phyloP scores from a whole-genome alignment of 2,888 invertebrate species.

The Cheilosia pagana region DNA sequence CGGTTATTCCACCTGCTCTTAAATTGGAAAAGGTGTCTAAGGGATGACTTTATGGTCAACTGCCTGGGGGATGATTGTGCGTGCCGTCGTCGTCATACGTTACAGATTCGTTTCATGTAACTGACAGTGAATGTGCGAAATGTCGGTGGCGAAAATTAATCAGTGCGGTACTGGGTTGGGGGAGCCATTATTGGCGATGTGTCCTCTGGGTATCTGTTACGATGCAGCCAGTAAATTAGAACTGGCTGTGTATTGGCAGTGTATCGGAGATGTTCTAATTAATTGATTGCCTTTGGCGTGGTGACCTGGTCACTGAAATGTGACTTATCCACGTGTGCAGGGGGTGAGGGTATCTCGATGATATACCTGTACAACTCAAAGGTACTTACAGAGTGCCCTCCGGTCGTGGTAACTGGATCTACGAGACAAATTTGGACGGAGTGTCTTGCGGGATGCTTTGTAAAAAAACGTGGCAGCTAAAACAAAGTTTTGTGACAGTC shows the following conservation, averaged over 20 bases:
- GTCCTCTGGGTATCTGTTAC: constrained; percentile 45
- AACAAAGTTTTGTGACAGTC: too few species aligned
- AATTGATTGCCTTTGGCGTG: constrained; percentile 55
- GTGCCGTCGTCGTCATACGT: neutral
- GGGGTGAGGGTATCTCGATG: neutral
- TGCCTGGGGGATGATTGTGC: constrained; percentile 5
- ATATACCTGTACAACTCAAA: too few species aligned
- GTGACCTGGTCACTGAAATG: constrained; percentile 35
- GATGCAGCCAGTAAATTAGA: constrained; percentile 58
- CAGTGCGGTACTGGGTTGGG: constrained; percentile 17
- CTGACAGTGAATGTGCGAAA: constrained; percentile 42
- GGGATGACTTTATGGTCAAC: constrained; percentile 56
- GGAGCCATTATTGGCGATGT: neutral
- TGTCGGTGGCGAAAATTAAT: constrained; percentile 56
- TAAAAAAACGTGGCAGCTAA: too few species aligned
- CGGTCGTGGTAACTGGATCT: too few species aligned
- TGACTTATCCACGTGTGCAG: constrained; percentile 31
- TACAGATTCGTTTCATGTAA: neutral
- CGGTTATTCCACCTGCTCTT: constrained; percentile 67
- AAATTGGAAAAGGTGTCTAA: constrained; percentile 57
- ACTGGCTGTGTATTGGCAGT: constrained; percentile 47
- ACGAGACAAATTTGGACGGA: too few species aligned
- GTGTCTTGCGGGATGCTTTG: too few species aligned
- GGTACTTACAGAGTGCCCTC: too few species aligned
- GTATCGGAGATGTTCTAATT: constrained; percentile 54